Evolutionary conservation across 2,888 invertebrate genomes (phyloP), one percentile per base, ranked within the genome.

Genomic region (Agonopterix arenella): DNA sequence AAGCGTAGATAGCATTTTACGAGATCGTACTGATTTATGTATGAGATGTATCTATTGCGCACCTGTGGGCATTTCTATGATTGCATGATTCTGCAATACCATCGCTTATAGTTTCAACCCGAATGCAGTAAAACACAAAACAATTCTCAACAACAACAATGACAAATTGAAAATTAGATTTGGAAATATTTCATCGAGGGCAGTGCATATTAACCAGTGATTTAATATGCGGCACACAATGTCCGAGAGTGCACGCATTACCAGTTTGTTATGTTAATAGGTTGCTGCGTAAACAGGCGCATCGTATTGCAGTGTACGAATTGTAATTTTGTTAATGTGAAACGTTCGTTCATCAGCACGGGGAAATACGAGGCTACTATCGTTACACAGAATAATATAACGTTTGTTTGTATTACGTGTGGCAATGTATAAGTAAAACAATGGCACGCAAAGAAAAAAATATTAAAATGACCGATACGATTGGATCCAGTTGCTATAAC

Each of bases 201-300:
- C 40, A 28, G 28, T 40, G 40, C 40, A 40, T 40, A 11, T 11
- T 10, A 40, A 40, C 9, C 40, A 40, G 46, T 43, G 44, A 37
- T 48, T 48, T 48, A 48, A 36, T 44, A 48, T 48, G 43, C 44
- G 16, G 37, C 43, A 13, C 47, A 10, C 47, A 47, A 41, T 40
- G 42, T 43, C 41, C 47, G 36, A 9, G 43, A 43, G 43, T 43
- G 43, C 43, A 43, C 46, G 46, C 45, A 45, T 45, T 48, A 37
- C 28, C 45, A 41, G 18, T 45, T 40, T 38, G 49, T 49, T 48
- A 49, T 49, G 49, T 18, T 45, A 49, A 50, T 50, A 46, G 49
- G 11, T 7, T 16, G 9, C 8, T 44, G 44, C 42, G 48, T 44
- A 48, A 48, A 48, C 43, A 48, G 16, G 11, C 11, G 11, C 43